phyloP scores from a whole-genome alignment of 2,113 vertebrate species.

The Microtus oregoni region DNA sequence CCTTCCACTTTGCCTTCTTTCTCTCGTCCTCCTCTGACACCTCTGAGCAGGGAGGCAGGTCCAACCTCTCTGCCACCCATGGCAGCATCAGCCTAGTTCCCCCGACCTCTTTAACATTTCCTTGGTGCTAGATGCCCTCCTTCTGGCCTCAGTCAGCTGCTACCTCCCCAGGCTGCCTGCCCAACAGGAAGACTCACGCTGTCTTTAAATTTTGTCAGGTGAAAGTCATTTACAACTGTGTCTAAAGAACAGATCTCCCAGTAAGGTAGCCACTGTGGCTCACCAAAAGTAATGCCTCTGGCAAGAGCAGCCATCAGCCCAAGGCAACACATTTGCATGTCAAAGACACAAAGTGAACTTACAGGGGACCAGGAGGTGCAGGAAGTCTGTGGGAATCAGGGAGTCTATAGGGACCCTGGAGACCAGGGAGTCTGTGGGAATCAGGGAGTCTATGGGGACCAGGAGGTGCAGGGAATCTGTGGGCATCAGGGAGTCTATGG shows the following conservation, averaged over 20 bases:
- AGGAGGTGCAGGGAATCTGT: background rate
- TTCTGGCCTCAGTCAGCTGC: too few species aligned
- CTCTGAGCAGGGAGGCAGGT: background rate
- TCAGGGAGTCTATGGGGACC: too few species aligned
- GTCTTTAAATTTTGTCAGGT: background rate
- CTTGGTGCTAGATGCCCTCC: background rate
- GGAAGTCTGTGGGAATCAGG: too few species aligned
- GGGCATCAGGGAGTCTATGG: too few species aligned
- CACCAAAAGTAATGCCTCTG: background rate
- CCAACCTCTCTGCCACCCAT: fast-evolving
- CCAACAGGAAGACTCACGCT: background rate
- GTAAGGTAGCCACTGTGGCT: background rate
- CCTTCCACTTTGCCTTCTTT: background rate
- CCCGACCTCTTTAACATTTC: background rate
- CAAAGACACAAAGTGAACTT: background rate
- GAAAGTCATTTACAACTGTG: background rate
- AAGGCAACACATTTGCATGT: background rate
- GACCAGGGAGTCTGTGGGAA: too few species aligned
- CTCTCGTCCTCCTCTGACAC: background rate
- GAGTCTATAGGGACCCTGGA: too few species aligned
- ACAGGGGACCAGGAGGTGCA: background rate
- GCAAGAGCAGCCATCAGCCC: background rate
- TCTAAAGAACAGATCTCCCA: background rate
- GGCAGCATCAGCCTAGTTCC: too few species aligned
- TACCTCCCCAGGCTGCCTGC: background rate